Base-by-base conservation (phyloP, 1,140 invertebrate genomes). In the Oncopodura yosiiana region DNA sequence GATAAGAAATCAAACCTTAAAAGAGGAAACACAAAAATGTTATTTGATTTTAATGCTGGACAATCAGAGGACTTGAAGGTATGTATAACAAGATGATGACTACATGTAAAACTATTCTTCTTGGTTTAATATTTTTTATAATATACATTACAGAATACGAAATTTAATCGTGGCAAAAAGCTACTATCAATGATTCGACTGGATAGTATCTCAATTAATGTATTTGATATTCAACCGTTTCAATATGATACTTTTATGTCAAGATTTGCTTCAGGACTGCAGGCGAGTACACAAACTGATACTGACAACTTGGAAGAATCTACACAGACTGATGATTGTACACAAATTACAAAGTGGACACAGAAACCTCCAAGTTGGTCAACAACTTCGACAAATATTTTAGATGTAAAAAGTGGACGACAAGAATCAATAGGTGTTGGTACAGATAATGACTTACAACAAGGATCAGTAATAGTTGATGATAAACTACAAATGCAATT, bases 311-410 rank as follows among this genome's bases (percentile, higher is more conserved):
- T 45, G 18, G 54, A 61, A 23, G 42, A 56, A 38, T 53, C 42
- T 41, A 24, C 21, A 8, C 59, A 61, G 32, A 61, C 59, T 2
- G 59, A 61, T 6, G 27, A 23, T 4, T 3, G 23, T 29, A 32
- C 49, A 14, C 2, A 3, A 6, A 18, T 6, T 4, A 38, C 32
- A 6, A 61, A 56, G 39, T 61, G 59, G 59, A 61, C 59, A 37
- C 59, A 61, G 30, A 57, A 50, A 19, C 59, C 59, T 3, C 49
- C 59, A 12, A 50, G 43, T 1, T 61, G 53, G 53, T 53, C 49
- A 5, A 51, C 36, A 8, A 21, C 39, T 30, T 41, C 32, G 29
- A 26, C 52, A 26, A 46, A 9, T 18, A 24, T n/a, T n/a, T 49
- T 19, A 36, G 46, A 49, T 37, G 37, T 36, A n/a, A 18, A 30